Percentiles rank a stretch among this genome's conserved stretches.
phyloP scores from a whole-genome alignment of 2,113 vertebrate genomes.

The Rissa tridactyla region DNA sequence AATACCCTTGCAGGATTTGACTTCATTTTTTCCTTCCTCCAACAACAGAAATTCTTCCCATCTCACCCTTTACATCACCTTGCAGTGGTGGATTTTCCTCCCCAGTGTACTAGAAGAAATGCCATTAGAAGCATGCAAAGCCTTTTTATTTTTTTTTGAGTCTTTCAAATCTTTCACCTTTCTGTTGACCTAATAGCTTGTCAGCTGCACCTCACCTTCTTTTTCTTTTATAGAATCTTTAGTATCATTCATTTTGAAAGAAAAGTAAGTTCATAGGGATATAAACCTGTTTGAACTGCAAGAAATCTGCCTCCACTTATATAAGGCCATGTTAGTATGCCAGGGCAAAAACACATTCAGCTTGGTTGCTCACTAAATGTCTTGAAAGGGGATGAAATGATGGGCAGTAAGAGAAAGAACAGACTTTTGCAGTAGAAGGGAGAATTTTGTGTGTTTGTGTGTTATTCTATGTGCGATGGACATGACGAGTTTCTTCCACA shows the following conservation, averaged over 20 bases:
- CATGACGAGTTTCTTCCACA: background rate
- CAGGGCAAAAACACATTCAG: background rate
- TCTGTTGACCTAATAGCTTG: background rate
- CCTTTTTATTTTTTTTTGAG: slow-evolving; percentile 47
- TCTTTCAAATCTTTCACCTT: slow-evolving; percentile 52
- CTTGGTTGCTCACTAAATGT: background rate
- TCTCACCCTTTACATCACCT: background rate
- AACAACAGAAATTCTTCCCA: background rate
- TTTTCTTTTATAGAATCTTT: slow-evolving; percentile 9
- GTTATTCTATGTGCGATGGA: background rate
- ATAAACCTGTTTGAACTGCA: slow-evolving; percentile 21
- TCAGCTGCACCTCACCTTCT: background rate
- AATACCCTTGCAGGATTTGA: background rate
- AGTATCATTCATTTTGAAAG: slow-evolving; percentile 48
- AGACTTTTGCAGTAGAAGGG: background rate
- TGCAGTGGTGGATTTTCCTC: background rate
- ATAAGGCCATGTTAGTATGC: background rate
- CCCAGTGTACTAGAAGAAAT: background rate
- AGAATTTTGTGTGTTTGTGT: background rate
- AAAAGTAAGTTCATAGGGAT: slow-evolving; percentile 36
- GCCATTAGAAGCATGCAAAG: background rate
- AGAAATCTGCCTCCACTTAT: slow-evolving; percentile 14
- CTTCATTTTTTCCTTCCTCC: background rate
- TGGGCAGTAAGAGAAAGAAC: background rate
- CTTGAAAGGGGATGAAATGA: slow-evolving; percentile 27